A percentile compares a stretch with the other conserved stretches of the same genome.
phyloP scores from a whole-genome alignment of 1,140 invertebrate species.

The Drosophila novamexicana region DNA sequence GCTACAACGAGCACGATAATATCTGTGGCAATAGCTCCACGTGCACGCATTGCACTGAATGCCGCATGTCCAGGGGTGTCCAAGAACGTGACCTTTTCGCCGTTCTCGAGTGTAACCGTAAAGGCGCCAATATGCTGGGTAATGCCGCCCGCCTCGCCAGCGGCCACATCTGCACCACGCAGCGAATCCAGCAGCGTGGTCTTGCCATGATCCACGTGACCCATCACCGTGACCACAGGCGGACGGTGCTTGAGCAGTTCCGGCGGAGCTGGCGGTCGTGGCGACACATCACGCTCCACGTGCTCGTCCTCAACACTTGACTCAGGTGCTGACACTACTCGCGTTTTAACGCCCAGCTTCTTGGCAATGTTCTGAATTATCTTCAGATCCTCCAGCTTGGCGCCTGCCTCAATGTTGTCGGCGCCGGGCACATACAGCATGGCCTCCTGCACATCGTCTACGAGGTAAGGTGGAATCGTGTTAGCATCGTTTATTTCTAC shows the following conservation, averaged over 20 bases:
- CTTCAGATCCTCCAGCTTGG: slow-evolving; percentile 85
- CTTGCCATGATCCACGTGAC: slow-evolving; percentile 99
- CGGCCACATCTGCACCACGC: slow-evolving; percentile 93
- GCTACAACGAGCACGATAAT: slow-evolving; percentile 98
- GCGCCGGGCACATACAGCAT: slow-evolving; percentile 88
- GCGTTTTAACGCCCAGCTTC: slow-evolving; percentile 87
- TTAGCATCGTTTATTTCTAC: background rate
- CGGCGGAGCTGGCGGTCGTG: slow-evolving; percentile 87
- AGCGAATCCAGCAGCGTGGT: slow-evolving; percentile 97
- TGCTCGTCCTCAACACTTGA: slow-evolving; percentile 57
- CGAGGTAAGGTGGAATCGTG: background rate
- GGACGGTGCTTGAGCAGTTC: slow-evolving; percentile 88
- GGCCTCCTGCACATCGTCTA: slow-evolving; percentile 89
- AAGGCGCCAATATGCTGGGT: slow-evolving; percentile 99
- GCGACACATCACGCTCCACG: slow-evolving; percentile 85
- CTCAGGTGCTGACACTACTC: slow-evolving; percentile 86
- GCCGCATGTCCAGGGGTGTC: slow-evolving; percentile 99
- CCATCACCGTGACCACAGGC: slow-evolving; percentile 99
- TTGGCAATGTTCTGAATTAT: slow-evolving; percentile 88
- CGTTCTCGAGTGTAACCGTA: slow-evolving; percentile 89
- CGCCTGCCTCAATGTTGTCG: slow-evolving; percentile 84
- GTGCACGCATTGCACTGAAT: slow-evolving; percentile 94
- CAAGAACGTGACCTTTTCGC: slow-evolving; percentile 95
- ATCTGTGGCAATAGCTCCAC: slow-evolving; percentile 97
- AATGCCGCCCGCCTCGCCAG: slow-evolving; percentile 98